These are phyloP conservation scores for Syngnathus scovelli DNA, from an alignment of 2,113 vertebrate species.

Conservation along the genomic window DNA sequence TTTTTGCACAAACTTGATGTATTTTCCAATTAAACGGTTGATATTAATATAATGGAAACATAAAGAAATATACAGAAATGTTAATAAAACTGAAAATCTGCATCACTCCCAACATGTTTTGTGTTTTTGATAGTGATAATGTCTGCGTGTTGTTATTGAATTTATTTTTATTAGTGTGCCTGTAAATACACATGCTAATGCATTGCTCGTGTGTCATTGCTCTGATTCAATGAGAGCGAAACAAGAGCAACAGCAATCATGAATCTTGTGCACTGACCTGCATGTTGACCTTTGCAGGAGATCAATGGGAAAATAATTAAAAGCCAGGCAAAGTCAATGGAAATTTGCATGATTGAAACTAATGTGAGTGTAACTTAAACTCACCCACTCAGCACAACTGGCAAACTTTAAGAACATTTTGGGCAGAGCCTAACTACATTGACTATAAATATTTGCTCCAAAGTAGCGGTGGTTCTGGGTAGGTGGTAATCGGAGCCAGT, in stretches of 20 bases:
- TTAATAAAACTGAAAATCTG: not conserved
- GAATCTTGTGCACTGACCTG: constrained; percentile 49
- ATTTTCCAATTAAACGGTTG: not conserved
- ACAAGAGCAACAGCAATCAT: constrained; percentile 16
- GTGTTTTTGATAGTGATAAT: not conserved
- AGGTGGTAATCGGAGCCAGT: too few relatives aligned
- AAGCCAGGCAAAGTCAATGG: constrained; percentile 43
- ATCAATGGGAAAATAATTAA: constrained; percentile 75
- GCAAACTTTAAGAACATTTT: constrained; percentile 14
- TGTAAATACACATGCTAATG: not conserved
- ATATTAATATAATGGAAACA: not conserved
- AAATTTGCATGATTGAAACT: constrained; percentile 62
- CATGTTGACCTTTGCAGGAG: constrained; percentile 31
- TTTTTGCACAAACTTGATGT: not conserved
- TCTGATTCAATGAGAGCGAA: not conserved
- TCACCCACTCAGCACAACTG: constrained; percentile 24
- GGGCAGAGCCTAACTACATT: not conserved
- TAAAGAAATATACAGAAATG: not conserved
- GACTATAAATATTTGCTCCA: not conserved
- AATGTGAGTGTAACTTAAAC: constrained; percentile 28
- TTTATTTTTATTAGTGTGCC: not conserved
- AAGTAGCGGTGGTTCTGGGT: not conserved
- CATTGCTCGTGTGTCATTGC: constrained; percentile 3
- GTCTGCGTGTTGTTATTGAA: not conserved
- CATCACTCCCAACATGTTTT: not conserved